Evolutionary conservation across 2,113 vertebrate genomes (phyloP), one percentile per base, ranked within the genome.

Genomic region (Mixornis gularis): DNA sequence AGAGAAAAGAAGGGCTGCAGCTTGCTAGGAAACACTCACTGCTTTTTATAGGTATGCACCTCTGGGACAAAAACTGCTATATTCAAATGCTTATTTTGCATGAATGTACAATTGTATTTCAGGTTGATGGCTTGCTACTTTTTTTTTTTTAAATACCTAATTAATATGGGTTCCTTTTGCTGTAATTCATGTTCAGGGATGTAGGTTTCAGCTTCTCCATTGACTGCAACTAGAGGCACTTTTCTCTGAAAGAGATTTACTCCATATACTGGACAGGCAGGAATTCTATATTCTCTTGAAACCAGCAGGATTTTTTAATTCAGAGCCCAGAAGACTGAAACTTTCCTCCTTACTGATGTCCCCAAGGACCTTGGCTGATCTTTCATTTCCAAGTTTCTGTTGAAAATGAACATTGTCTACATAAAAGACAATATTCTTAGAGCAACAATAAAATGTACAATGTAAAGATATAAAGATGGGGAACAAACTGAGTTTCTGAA

Each of bases 31-130:
- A 95, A 77, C 94, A 12, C 78, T 94, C 97, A 0, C 83, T 97
- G 93, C 95, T 97, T 46, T 97, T 97, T 44, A 64, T 95, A 90
- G 95, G 97, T 96, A 85, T 41, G 96, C 72, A 65, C 41, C 29
- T 76, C 53, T 44, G 41, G 38, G 53, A n/a, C 49, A 76, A 25
- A 41, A 64, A 1, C n/a, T 22, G 38, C 4, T 5, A 0, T 8
- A 13, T 29, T 38, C 15, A 1, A 19, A 6, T 20, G 25, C 53
- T 73, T 59, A 4, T 71, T 66, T 64, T 68, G n/a, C 1, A 2
- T n/a, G 49, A 77, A 29, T 56, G 12, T 24, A 6, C 40, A 63
- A 11, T 34, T 71, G 11, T 13, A 36, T 51, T 86, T 63, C 72
- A 76, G 17, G 12, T 10, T 52, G 52, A 52, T 26, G n/a, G 17